Evolutionary conservation across 2,888 invertebrate species (phyloP).

Genomic region (Drosophila koepferae): DNA sequence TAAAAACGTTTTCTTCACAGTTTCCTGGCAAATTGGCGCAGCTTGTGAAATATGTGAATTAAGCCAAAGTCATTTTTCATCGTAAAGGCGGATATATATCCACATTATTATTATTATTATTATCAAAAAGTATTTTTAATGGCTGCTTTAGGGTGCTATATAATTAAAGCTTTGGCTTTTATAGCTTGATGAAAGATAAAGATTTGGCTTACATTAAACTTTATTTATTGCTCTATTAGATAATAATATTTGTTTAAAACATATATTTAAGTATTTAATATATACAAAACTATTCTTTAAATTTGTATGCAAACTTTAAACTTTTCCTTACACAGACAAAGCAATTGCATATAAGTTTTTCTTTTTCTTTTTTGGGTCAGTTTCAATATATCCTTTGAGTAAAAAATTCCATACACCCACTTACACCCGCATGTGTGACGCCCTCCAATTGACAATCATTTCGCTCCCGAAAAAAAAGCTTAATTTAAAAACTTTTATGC

Average conservation of each 20-base stretch:
- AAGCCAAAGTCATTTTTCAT: slow-evolving; percentile 3
- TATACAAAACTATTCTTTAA: no score
- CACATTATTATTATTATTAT: slow-evolving; percentile 12
- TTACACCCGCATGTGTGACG: not conserved
- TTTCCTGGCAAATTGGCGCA: slow-evolving; percentile 28
- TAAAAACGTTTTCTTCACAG: slow-evolving; percentile 20
- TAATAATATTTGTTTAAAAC: not conserved
- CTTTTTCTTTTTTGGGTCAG: not conserved
- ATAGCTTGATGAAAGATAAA: not conserved
- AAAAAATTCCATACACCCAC: not conserved
- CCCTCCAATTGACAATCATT: slow-evolving; percentile 56
- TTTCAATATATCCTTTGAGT: not conserved
- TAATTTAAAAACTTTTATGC: slow-evolving; percentile 77
- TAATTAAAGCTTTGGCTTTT: not conserved
- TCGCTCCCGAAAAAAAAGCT: slow-evolving; percentile 62
- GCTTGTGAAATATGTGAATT: slow-evolving; percentile 8
- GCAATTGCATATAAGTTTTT: not conserved
- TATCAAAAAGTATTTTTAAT: slow-evolving; percentile 8
- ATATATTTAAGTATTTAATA: no score
- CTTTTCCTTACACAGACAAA: not conserved
- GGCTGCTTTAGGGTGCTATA: not conserved
- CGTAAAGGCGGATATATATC: slow-evolving; percentile 5
- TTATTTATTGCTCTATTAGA: not conserved
- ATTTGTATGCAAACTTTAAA: no score
- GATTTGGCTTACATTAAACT: not conserved